Evolutionary conservation across 37 sponge, comb jelly and placozoan genomes (phyloP), one percentile per base, ranked within the genome.

Genomic region (Diacarnus erythraeanus): DNA sequence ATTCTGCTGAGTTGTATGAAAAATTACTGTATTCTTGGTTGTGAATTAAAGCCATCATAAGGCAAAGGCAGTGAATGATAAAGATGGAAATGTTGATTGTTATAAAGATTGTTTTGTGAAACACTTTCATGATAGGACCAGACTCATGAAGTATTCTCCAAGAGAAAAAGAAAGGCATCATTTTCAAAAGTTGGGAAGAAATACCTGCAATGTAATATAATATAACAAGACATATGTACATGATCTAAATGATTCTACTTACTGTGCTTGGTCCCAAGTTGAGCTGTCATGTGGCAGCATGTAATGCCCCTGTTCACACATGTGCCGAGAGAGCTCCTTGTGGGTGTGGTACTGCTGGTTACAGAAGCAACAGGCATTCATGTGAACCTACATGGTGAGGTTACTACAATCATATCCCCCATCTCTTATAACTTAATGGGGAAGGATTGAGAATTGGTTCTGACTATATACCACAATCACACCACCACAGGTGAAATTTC

Each of bases 241-340:
- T 25, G 22, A 60, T 25, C 61, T 25, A 67, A 3, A 70, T 54
- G 41, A 8, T n/a, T n/a, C n/a, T n/a, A 78, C 87, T 77, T 40
- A 90, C 92, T 92, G 88, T 42, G 91, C 36, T 20, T 94, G 85
- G 31, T 87, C 37, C 94, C 94, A 94, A 33, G 26, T n/a, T n/a
- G 59, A 64, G 35, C 31, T 65, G 26, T 23, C 75, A 20, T 12
- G 36, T 36, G 94, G 91, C 0, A 94, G 59, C 5, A 51, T 59
- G 71, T 22, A 90, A 54, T 94, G 94, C 5, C 44, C 44, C 2
- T 44, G 42, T 27, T 8, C 5, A 4, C 25, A 30, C 94, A 94
- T 90, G 82, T 94, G 94, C 1, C 39, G 36, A 23, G 87, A 33
- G 57, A 91, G 70, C 34, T 79, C 34, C 1, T 67, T 57, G 26